Percentiles rank a stretch among this genome's conserved stretches.
Evolutionary conservation across 1,140 invertebrate species (phyloP).

Genomic region (Cepaea nemoralis): DNA sequence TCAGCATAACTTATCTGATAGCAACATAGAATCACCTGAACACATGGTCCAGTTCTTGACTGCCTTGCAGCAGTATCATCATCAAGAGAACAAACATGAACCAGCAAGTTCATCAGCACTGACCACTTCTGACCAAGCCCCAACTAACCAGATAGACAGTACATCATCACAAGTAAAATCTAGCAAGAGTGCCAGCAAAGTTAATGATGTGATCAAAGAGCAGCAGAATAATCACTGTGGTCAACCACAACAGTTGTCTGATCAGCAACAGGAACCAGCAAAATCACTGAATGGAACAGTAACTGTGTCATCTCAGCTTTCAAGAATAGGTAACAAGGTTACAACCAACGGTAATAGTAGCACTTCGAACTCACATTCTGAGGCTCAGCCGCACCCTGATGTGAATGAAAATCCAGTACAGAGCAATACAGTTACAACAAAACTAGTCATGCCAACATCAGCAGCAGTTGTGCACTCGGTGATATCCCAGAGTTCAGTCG

Average conservation of each 20-base stretch:
- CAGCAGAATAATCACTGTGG: neutral
- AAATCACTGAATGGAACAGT: slow-evolving; percentile 2
- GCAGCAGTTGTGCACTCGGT: too few relatives aligned
- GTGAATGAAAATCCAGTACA: neutral
- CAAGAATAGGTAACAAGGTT: neutral
- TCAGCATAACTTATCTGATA: neutral
- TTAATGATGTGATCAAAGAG: neutral
- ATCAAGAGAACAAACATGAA: neutral
- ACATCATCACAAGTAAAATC: neutral
- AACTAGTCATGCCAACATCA: neutral
- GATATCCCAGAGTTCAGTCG: neutral
- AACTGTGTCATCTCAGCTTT: neutral
- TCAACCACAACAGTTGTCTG: neutral
- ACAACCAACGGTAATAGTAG: neutral
- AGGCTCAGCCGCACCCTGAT: neutral
- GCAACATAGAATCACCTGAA: neutral
- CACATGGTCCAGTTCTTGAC: neutral
- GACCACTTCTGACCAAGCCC: neutral
- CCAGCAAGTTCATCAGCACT: neutral
- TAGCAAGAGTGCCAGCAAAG: neutral
- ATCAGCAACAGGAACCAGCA: neutral
- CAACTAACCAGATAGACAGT: neutral
- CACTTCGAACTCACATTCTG: too few relatives aligned
- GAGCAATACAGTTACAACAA: neutral
- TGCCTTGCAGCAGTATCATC: slow-evolving; percentile 7